Evolutionary conservation across 2,888 invertebrate species (phyloP).

Genomic region (Caenorhabditis sulstoni): DNA sequence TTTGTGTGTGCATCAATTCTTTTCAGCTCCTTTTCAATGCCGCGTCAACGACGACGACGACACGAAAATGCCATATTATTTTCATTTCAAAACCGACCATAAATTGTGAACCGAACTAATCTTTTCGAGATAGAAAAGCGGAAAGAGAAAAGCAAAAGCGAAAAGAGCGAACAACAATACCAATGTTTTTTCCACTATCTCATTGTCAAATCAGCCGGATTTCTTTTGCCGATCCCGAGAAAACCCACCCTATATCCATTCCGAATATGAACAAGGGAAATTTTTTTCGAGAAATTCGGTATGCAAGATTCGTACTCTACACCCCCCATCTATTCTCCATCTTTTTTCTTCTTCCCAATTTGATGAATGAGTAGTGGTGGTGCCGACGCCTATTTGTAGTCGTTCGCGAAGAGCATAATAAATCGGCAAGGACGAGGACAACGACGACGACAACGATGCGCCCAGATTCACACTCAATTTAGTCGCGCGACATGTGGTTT

Average conservation of each 20-base stretch:
- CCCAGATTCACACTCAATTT: constrained; percentile 20
- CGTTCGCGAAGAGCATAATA: constrained; percentile 32
- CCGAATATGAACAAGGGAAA: no score
- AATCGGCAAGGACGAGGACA: constrained; percentile 21
- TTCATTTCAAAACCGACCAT: constrained; percentile 43
- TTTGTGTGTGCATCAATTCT: neutral
- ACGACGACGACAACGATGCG: no score
- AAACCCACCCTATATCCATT: no score
- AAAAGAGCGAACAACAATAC: neutral
- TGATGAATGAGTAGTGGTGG: constrained; percentile 34
- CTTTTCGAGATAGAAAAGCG: constrained; percentile 12
- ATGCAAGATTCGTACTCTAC: neutral
- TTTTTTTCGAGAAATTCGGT: constrained; percentile 30
- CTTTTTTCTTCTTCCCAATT: neutral
- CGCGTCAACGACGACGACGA: neutral
- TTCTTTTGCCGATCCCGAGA: no score
- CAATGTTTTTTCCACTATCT: neutral
- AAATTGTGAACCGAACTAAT: constrained; percentile 32
- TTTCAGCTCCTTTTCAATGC: neutral
- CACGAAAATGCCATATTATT: constrained; percentile 52
- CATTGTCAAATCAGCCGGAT: neutral
- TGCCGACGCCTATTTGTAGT: constrained; percentile 18
- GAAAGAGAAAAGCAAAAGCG: neutral
- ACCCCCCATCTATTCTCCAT: no score
- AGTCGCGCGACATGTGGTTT: neutral